These are phyloP conservation scores for Halcyon senegalensis DNA, from an alignment of 2,113 vertebrate genomes.

Conservation along the genomic window DNA sequence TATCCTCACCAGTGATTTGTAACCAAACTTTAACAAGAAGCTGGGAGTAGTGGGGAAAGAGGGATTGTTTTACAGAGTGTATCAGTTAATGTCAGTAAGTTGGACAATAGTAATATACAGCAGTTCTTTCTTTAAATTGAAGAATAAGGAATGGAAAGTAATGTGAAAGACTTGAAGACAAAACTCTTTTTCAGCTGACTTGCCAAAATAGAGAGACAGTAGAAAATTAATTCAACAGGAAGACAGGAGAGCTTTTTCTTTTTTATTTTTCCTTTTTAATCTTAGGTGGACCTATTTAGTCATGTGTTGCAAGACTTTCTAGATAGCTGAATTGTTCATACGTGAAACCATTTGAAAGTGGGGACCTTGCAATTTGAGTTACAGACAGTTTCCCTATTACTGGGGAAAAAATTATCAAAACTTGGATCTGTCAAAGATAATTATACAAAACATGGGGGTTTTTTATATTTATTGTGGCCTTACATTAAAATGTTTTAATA, in stretches of 20 bases:
- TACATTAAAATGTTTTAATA: background rate
- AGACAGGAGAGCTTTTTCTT: background rate
- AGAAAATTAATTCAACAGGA: background rate
- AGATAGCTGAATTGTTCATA: rapidly evolving
- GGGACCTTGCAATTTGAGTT: background rate
- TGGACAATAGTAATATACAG: background rate
- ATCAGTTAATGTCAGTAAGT: background rate
- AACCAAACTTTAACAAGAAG: background rate
- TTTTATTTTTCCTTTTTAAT: background rate
- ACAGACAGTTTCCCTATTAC: rapidly evolving
- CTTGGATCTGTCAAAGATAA: rapidly evolving
- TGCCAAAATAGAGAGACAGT: background rate
- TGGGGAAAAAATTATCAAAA: background rate
- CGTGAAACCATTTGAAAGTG: background rate
- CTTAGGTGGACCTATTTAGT: background rate
- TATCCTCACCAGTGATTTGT: background rate
- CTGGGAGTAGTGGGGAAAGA: rapidly evolving
- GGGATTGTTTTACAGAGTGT: rapidly evolving
- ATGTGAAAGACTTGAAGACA: background rate
- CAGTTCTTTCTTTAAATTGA: background rate
- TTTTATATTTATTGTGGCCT: background rate
- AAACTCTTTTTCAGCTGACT: background rate
- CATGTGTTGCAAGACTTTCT: background rate
- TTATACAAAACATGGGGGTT: background rate
- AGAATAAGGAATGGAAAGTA: background rate